These are phyloP conservation scores for Sterrhoptilus dennistouni DNA, from an alignment of 2,113 vertebrate genomes.

Conservation along the genomic window DNA sequence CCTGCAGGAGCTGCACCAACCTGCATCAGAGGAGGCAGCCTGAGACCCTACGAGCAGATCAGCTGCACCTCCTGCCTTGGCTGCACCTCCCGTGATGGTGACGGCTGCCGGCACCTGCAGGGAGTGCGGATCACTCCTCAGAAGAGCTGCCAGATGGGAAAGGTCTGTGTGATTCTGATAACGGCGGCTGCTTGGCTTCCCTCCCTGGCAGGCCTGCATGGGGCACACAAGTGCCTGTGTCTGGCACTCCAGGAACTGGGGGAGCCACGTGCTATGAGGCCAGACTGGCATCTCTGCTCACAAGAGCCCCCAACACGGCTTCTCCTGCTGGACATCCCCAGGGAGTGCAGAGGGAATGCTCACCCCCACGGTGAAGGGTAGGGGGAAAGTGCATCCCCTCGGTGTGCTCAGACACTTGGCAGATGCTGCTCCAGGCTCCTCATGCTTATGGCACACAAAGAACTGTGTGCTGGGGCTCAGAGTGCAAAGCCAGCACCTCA, in stretches of 20 bases:
- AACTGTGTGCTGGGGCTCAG: not conserved
- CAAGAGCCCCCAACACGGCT: not conserved
- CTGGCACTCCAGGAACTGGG: not conserved
- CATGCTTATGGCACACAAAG: fast-evolving
- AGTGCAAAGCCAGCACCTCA: not conserved
- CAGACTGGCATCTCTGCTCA: not conserved
- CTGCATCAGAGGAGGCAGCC: not conserved
- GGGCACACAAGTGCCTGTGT: not conserved
- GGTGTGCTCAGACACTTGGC: not conserved
- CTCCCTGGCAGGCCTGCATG: not conserved
- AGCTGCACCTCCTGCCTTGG: not conserved
- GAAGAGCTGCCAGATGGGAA: constrained; percentile 29
- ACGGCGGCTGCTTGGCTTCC: not conserved
- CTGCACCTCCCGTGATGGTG: not conserved
- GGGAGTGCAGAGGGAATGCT: not conserved
- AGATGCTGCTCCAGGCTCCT: not conserved
- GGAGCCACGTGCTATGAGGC: fast-evolving
- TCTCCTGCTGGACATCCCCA: not conserved
- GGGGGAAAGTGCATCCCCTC: not conserved
- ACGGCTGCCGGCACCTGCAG: not conserved
- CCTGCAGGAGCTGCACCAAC: not conserved
- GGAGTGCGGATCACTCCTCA: not conserved
- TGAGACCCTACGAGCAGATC: not conserved
- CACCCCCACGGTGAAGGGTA: fast-evolving
- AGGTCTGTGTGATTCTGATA: constrained; percentile 18